Evolutionary conservation across 1,140 invertebrate species (phyloP), one percentile per base, ranked within the genome.

Genomic region (Trissolcus basalis): DNA sequence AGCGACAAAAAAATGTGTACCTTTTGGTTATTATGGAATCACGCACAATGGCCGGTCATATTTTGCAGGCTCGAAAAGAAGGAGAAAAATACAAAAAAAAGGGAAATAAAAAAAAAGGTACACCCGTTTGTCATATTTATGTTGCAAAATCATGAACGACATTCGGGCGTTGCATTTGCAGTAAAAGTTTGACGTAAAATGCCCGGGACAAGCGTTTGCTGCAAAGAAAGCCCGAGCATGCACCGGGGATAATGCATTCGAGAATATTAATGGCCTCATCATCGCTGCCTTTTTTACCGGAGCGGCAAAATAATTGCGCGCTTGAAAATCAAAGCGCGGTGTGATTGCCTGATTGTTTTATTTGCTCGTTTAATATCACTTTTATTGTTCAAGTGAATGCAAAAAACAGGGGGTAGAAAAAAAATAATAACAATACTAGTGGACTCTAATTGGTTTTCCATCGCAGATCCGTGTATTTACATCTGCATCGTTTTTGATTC

Each of bases 201-300:
- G 32, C 50, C 33, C 32, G 54, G 33, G 35, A 54, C 49, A 54
- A 60, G 35, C 56, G 48, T 63, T 63, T 45, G 59, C 45, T 14
- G 59, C 51, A 58, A 63, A 63, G 49, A 63, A 71, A 8, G 32
- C 51, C 45, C 54, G 47, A 70, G 63, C n/a, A n/a, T 54, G 36
- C 43, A n/a, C n/a, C 41, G 43, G 47, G 48, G 43, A 7, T 58
- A 63, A 54, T 51, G 27, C 41, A 39, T 71, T 63, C 53, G 39
- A 19, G 39, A 51, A 63, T 71, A 71, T 64, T 64, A 64, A 64
- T 72, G 35, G 11, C 15, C 43, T 63, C 59, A 71, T 71, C 68
- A 43, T 56, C 41, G 45, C 27, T 33, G 41, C 36, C 41, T 45
- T 64, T 58, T 59, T 64, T 47, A 58, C 68, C 9, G 13, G 9